Conservation (phyloP, 1,140 invertebrate species). For the Hestina assimilis region DNA sequence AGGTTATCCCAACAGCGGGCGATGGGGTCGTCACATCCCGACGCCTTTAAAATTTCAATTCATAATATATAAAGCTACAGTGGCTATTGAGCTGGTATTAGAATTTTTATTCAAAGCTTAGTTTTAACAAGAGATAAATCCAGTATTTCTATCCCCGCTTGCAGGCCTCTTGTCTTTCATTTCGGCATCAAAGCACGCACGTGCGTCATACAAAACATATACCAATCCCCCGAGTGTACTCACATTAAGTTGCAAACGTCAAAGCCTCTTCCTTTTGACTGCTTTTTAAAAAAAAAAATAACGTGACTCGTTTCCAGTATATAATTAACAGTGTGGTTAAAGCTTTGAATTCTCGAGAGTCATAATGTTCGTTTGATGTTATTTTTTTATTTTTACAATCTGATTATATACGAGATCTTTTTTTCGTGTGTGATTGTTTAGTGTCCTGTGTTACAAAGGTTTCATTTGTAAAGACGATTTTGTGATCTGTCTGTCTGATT, state of each 20-base stretch:
- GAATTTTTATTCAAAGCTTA: too few relatives aligned
- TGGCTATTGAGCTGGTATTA: too few relatives aligned
- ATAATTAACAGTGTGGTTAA: slow-evolving; percentile 67
- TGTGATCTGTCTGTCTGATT: too few relatives aligned
- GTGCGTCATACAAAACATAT: slow-evolving; percentile 53
- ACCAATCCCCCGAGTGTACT: slow-evolving; percentile 47
- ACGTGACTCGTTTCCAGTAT: slow-evolving; percentile 42
- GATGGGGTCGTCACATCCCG: too few relatives aligned
- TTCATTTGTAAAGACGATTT: too few relatives aligned
- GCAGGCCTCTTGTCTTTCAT: slow-evolving; percentile 7
- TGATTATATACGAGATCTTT: slow-evolving; percentile 29
- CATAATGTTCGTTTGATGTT: slow-evolving; percentile 58
- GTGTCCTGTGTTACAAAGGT: neutral
- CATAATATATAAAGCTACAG: too few relatives aligned
- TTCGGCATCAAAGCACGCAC: slow-evolving; percentile 47
- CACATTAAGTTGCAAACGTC: slow-evolving; percentile 57
- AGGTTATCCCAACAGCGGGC: too few relatives aligned
- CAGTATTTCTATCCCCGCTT: too few relatives aligned
- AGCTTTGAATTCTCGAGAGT: slow-evolving; percentile 64
- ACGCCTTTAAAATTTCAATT: too few relatives aligned
- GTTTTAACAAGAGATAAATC: too few relatives aligned
- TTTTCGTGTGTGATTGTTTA: neutral
- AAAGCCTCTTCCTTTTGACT: slow-evolving; percentile 72
- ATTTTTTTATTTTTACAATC: slow-evolving; percentile 33
- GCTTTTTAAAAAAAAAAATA: slow-evolving; percentile 58